Conservation (phyloP, 2,888 invertebrate genomes). For the Plagodis pulveraria region DNA sequence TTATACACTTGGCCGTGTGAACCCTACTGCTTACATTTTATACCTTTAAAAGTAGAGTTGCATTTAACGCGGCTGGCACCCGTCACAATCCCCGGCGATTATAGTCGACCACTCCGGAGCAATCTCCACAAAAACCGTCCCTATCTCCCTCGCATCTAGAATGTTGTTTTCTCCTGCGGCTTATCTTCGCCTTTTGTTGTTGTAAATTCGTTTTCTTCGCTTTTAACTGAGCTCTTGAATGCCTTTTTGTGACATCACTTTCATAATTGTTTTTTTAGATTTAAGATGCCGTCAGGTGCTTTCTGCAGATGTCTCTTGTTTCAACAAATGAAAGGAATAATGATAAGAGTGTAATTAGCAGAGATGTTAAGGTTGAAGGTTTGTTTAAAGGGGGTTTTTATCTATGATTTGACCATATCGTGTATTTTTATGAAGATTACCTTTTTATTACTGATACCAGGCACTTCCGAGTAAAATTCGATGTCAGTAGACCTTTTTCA, state of each 20-base stretch:
- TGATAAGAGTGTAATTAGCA: constrained; percentile 41
- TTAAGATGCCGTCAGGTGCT: constrained; percentile 13
- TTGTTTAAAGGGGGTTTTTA: constrained; percentile 2
- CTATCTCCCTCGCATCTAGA: constrained; percentile 52
- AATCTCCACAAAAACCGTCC: constrained; percentile 48
- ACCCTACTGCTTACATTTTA: neutral
- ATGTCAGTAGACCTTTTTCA: too few relatives aligned
- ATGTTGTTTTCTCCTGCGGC: constrained; percentile 52
- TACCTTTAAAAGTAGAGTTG: constrained; percentile 24
- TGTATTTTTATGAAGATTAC: too few relatives aligned
- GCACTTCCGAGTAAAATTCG: too few relatives aligned
- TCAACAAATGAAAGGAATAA: constrained; percentile 32
- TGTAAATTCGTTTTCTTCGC: constrained; percentile 55
- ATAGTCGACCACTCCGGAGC: constrained; percentile 34
- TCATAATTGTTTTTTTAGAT: constrained; percentile 11
- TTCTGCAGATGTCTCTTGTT: constrained; percentile 35
- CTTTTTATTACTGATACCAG: too few relatives aligned
- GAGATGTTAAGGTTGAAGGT: constrained; percentile 10
- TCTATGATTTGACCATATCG: too few relatives aligned
- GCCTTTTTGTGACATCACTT: constrained; percentile 18
- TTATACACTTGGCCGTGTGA: too few relatives aligned
- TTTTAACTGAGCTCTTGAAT: constrained; percentile 43
- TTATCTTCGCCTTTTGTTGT: constrained; percentile 57
- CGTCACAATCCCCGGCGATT: constrained; percentile 49
- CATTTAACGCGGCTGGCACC: constrained; percentile 37